A percentile compares a stretch with the other conserved stretches of the same genome.
These are phyloP conservation scores for Parambassis ranga DNA, from an alignment of 2,797 vertebrate genomes.

Conservation along the genomic window DNA sequence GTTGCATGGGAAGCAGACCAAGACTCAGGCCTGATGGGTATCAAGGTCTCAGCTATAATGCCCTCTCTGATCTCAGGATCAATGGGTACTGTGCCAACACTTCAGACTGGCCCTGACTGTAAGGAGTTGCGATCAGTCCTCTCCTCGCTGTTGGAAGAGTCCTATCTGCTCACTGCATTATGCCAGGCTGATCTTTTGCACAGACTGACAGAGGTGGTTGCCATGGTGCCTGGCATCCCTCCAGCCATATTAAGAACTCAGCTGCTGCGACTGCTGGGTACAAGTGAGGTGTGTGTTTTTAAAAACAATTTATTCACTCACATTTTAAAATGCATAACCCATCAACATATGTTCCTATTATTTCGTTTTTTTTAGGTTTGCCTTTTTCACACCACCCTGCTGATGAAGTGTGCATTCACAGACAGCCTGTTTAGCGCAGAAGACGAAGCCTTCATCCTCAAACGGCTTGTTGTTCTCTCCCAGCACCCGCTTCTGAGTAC, in stretches of 20 bases:
- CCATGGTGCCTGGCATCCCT: conserved; percentile 84
- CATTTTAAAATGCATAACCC: too few species aligned
- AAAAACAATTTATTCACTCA: too few species aligned
- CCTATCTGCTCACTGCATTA: conserved; percentile 84
- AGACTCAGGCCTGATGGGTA: not conserved
- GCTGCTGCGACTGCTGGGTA: conserved; percentile 87
- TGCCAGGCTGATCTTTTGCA: conserved; percentile 84
- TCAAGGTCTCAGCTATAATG: conserved; percentile 17
- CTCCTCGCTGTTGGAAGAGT: conserved; percentile 85
- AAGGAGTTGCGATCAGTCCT: conserved; percentile 84
- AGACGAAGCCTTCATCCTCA: conserved; percentile 86
- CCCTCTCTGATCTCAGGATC: conserved; percentile 53
- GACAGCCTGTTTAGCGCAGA: conserved; percentile 89
- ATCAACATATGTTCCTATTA: too few species aligned
- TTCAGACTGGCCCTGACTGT: conserved; percentile 77
- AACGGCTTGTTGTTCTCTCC: conserved; percentile 83
- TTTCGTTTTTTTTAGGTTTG: too few species aligned
- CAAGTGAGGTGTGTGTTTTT: conserved; percentile 67
- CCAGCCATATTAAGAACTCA: conserved; percentile 87
- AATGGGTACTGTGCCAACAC: conserved; percentile 65
- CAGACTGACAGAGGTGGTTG: conserved; percentile 82
- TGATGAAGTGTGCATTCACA: conserved; percentile 87
- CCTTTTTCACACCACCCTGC: conserved; percentile 84
- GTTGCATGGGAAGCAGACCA: conserved; percentile 70
- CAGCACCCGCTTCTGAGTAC: conserved; percentile 83